A percentile compares a stretch with the other conserved stretches of the same genome.
Conservation (phyloP, 2,888 invertebrate genomes). For the Trisateles emortualis region DNA sequence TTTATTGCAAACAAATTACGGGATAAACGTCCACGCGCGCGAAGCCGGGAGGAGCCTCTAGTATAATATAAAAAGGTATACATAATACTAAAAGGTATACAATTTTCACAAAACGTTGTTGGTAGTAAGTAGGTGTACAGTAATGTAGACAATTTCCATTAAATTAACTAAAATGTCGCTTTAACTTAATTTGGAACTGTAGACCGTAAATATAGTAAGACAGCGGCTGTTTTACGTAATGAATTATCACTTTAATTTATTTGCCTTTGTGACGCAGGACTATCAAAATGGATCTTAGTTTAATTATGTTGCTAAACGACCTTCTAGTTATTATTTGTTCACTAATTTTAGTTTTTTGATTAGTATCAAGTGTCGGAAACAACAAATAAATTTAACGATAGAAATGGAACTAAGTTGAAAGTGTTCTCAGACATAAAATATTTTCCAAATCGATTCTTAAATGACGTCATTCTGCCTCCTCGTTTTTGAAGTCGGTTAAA, state of each 20-base stretch:
- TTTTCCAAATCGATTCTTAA: too few relatives aligned
- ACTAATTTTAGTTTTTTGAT: not conserved
- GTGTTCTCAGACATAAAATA: too few relatives aligned
- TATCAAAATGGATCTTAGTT: conserved; percentile 3
- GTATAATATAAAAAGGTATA: too few relatives aligned
- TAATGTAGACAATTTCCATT: conserved; percentile 2
- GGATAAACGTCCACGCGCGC: too few relatives aligned
- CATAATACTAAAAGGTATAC: too few relatives aligned
- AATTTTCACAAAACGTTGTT: not conserved
- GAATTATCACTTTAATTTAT: conserved; percentile 14
- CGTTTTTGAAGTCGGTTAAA: too few relatives aligned
- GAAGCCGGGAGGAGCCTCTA: too few relatives aligned
- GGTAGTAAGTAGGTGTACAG: not conserved
- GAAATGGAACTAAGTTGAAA: too few relatives aligned
- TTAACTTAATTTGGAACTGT: conserved; percentile 9
- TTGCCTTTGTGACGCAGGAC: conserved; percentile 8
- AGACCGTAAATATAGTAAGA: conserved; percentile 8
- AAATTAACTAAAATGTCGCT: conserved; percentile 10
- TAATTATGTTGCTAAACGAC: not conserved
- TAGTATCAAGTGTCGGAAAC: too few relatives aligned
- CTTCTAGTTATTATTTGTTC: not conserved
- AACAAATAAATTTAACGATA: too few relatives aligned
- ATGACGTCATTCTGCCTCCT: too few relatives aligned
- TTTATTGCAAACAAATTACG: too few relatives aligned
- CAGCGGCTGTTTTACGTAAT: conserved; percentile 10